Conservation (phyloP, 1,140 invertebrate species). For the Acromyrmex echinatior region DNA sequence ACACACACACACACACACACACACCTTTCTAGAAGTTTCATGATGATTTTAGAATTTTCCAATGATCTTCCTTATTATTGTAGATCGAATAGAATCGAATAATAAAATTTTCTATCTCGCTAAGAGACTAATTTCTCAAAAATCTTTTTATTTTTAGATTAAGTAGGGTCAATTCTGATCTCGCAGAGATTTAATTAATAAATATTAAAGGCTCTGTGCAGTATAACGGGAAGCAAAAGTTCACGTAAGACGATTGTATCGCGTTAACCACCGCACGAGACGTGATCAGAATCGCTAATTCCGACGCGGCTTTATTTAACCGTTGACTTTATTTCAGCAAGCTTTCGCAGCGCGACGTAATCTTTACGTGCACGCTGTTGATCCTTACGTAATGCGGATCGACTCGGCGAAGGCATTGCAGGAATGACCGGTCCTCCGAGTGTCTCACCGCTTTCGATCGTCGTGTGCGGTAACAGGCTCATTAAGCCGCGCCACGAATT, state of each 20-base stretch:
- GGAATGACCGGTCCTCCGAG: too few relatives aligned
- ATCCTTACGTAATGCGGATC: constrained; percentile 69
- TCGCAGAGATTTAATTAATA: constrained; percentile 7
- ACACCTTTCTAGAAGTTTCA: not conserved
- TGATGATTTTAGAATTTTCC: not conserved
- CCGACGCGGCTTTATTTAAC: constrained; percentile 11
- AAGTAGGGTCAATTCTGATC: not conserved
- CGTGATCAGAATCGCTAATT: constrained; percentile 54
- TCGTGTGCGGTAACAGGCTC: constrained; percentile 50
- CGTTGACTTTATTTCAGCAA: constrained; percentile 38
- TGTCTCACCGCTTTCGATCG: too few relatives aligned
- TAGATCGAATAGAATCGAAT: not conserved
- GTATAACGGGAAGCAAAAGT: constrained; percentile 2
- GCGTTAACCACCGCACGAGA: constrained; percentile 12
- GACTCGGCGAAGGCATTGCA: constrained; percentile 61
- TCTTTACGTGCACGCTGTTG: constrained; percentile 56
- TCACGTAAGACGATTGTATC: constrained; percentile 37
- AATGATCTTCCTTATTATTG: not conserved
- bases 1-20: too few relatives aligned
- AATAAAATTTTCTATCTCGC: not conserved
- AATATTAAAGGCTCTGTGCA: constrained; percentile 2
- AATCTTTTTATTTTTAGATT: not conserved
- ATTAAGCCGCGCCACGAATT: constrained; percentile 30
- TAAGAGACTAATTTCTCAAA: not conserved
- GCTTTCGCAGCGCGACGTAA: constrained; percentile 65